Base-by-base conservation (phyloP, 1,140 invertebrate species). In the Tigriopus japonicus region DNA sequence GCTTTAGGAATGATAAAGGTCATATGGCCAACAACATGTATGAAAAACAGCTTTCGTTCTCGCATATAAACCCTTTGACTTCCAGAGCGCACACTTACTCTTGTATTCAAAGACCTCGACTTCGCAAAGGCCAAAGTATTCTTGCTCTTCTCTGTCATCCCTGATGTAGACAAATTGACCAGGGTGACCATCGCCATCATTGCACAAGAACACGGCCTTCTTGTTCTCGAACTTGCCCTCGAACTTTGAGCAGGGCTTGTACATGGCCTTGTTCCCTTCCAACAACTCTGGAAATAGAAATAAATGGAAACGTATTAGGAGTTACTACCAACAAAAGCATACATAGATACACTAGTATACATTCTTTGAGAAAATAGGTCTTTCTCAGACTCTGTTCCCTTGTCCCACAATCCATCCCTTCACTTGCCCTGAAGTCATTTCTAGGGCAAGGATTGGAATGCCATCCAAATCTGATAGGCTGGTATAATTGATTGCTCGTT, bases 41-140 rank as follows among this genome's bases (percentile, higher is more conserved):
- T 15, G 45, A 49, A 49, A 49, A 17, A 21, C 45, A 15, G 10
- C 21, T 49, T 49, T 49, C 21, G 21, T 49, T 15, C 17, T n/a
- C 15, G 2, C 21, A 61, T 0, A 2, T 59, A 0, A 17, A 15
- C 5, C 1, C 1, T 2, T 15, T 9, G 13, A 3, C 13, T 60
- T 52, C 0, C 42, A 59, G 60, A 60, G 28, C 9, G n/a, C n/a
- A n/a, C 7, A 59, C 65, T 66, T 59, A 71, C 70, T 69, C 68
- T 67, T 67, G 42, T 66, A 64, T 14, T 65, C 66, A 49, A 69
- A 71, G 7, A 71, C 68, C 54, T 72, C 67, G 0, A 72, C 69
- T 61, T 72, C 70, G 62, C 71, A 72, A 1, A 72, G 64, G 9
- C 69, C 68, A 64, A 72, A 71, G 53, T 70, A 70, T 21, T 71